Conservation (phyloP, 2,113 vertebrate genomes). For the Tragulus kanchil region DNA sequence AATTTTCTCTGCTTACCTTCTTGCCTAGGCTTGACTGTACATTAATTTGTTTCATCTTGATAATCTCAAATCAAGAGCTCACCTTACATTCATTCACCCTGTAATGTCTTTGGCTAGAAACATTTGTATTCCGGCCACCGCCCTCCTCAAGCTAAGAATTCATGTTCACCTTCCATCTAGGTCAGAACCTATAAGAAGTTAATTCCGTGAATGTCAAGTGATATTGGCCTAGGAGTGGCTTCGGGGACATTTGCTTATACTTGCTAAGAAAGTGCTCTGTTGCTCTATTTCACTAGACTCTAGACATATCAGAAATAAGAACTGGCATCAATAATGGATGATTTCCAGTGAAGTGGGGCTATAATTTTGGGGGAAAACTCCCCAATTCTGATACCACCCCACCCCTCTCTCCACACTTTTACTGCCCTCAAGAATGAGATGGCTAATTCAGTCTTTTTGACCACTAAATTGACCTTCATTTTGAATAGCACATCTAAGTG, state of each 20-base stretch:
- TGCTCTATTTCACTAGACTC: background rate
- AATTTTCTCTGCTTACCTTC: background rate
- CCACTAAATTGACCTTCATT: slow-evolving; percentile 18
- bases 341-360: background rate
- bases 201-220: background rate
- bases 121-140: background rate
- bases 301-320: background rate
- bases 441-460: background rate
- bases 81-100: background rate
- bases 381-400: background rate
- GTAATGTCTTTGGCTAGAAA: background rate
- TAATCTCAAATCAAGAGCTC: slow-evolving; percentile 38
- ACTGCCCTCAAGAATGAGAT: background rate
- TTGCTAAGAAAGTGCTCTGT: background rate
- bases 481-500: background rate
- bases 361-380: background rate
- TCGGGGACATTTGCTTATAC: background rate
- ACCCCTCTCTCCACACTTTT: background rate
- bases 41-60: slow-evolving; percentile 39
- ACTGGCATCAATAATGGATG: background rate
- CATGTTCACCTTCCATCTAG: background rate
- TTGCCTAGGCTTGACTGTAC: background rate
- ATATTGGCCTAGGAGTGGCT: background rate
- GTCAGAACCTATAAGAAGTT: background rate
- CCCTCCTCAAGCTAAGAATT: background rate